Base-by-base conservation (phyloP, 2,113 vertebrate species). In the Xiphias gladius region DNA sequence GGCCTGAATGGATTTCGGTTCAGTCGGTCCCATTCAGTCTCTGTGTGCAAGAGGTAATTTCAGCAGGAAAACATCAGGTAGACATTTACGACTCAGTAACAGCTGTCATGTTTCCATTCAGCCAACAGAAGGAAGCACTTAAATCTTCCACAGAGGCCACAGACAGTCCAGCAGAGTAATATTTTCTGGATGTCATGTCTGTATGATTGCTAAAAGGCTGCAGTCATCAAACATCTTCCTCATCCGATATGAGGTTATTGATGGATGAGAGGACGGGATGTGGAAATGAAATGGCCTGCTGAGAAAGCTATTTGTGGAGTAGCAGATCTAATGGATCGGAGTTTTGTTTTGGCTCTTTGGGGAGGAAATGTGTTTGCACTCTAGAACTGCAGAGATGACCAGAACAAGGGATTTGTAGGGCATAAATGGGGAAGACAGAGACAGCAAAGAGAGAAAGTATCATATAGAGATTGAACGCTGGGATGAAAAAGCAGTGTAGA, bases 141-240 rank as follows among this genome's bases (percentile, higher is more conserved):
- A 57, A 64, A 55, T 82, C 48, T 57, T 55, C 62, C 43, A 19
- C 39, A 1, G 64, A 68, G 64, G 54, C 69, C 43, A 5, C 43
- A 82, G 75, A 46, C 52, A 28, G 67, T 20, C 12, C 61, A 20
- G 65, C 10, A 37, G 57, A 54, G 80, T 35, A 63, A 79, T 77
- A 73, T 26, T 80, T 63, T 75, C 64, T 24, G 66, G 73, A 67
- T 78, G 81, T 66, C 65, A 72, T 32, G 43, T 69, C 70, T 66
- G 43, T n/a, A 50, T 58, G 58, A 80, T 61, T 0, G 52, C 69
- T 68, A 61, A 79, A 67, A 85, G 76, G 79, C 73, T 79, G 74
- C 30, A 65, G 69, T 66, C 54, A 20, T 83, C 86, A 86, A 86
- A 76, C 67, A 59, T 54, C 64, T 37, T 65, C 58, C 43, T 52